Base-by-base conservation (phyloP, 1,140 invertebrate species). In the Ptiloglossa arizonensis region DNA sequence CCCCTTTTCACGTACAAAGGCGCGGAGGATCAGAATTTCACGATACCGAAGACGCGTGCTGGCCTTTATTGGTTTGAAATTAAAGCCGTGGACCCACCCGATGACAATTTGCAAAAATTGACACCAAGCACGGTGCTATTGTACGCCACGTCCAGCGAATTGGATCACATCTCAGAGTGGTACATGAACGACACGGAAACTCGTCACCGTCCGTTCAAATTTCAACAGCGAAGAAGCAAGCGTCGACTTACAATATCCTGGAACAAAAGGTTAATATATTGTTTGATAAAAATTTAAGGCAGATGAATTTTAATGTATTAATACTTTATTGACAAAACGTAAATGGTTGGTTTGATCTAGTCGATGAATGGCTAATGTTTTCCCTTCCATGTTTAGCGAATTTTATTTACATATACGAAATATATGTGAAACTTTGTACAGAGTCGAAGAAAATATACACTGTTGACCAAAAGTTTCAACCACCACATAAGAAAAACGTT, bases 31-130 rank as follows among this genome's bases (percentile, higher is more conserved):
- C 86, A 88, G 50, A 93, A 92, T 80, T 90, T 92, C 75, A 92
- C 92, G 54, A 91, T 93, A 73, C 84, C 90, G 35, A 84, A 85
- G 57, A 88, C 91, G 29, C 86, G 89, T 29, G 89, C 89, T 46
- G 91, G 91, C n/a, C 86, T 92, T n/a, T 93, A 93, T 81, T 90
- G 89, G 83, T 91, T 93, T 85, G 91, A 92, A 75, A 93, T 93
- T 78, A 90, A 89, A 74, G 87, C 91, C 22, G 52, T 87, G 54
- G 80, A 86, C 13, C 76, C 66, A 32, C 62, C 62, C 32, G 57
- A 69, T 56, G 83, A 79, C 59, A 74, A 72, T 79, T 29, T 85
- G 38, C 82, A 82, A 71, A 82, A 79, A 5, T 67, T 64, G 5
- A 81, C 86, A 19, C 89, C 91, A 44, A 88, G 89, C 70, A 92